Conservation (phyloP, 53 echinoderm and acorn worm genomes). For the Antedon mediterranea region DNA sequence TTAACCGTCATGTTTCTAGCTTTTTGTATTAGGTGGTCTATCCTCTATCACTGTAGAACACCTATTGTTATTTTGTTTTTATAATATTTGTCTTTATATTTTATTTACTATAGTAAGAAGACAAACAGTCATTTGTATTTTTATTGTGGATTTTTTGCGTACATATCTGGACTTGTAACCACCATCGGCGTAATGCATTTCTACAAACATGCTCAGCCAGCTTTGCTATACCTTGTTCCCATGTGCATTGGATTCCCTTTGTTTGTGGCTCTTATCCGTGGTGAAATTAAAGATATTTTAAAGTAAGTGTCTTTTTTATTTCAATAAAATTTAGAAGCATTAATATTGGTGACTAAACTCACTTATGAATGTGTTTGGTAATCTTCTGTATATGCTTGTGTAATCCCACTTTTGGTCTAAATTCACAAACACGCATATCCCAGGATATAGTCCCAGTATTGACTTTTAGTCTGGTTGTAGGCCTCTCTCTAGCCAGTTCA, state of each 20-base stretch:
- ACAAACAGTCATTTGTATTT: conserved; percentile 60
- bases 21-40: too few species aligned
- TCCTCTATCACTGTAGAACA: too few species aligned
- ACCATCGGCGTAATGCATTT: conserved; percentile 94
- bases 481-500: too few species aligned
- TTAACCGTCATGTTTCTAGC: too few species aligned
- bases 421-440: too few species aligned
- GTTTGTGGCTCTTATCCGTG: conserved; percentile 66
- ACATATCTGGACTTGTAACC: conserved; percentile 65
- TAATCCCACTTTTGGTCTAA: too few species aligned
- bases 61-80: neutral
- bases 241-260: conserved; percentile 85
- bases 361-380: too few species aligned
- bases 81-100: neutral
- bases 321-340: too few species aligned
- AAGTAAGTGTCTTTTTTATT: conserved; percentile 36
- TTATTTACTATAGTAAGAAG: conserved; percentile 41
- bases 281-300: conserved; percentile 70
- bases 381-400: too few species aligned
- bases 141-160: conserved; percentile 62
- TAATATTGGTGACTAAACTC: too few species aligned
- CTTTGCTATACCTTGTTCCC: conserved; percentile 85
- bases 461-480: too few species aligned
- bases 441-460: too few species aligned
- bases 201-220: conserved; percentile 97